Evolutionary conservation across 1,140 invertebrate species (phyloP).

Genomic region (Leptopilina clavipes): DNA sequence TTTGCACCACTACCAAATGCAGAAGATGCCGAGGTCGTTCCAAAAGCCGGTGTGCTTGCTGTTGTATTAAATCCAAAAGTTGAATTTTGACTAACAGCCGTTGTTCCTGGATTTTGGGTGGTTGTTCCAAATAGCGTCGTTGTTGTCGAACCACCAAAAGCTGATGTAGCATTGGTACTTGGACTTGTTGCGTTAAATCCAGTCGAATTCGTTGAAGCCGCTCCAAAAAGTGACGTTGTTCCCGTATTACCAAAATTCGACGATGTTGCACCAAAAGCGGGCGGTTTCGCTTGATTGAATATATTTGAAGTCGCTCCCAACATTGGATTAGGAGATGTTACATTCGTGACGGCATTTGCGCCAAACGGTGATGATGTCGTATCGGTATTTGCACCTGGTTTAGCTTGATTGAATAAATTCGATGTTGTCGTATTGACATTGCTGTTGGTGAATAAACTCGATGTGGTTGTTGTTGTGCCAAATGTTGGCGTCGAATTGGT

Average conservation of each 20-base stretch:
- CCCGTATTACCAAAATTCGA: conserved; percentile 35
- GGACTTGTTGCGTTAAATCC: conserved; percentile 30
- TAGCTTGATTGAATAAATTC: neutral
- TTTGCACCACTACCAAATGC: neutral
- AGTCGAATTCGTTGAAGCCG: neutral
- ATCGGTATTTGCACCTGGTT: neutral
- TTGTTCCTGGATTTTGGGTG: neutral
- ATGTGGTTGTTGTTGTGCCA: neutral
- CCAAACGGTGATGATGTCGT: conserved; percentile 3
- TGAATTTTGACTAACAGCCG: neutral
- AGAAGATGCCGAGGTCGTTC: conserved; percentile 34
- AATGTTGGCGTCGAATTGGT: neutral
- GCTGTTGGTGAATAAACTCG: conserved; percentile 45
- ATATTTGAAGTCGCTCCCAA: conserved; percentile 31
- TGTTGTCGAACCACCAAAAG: conserved; percentile 32
- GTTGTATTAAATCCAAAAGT: conserved; percentile 14
- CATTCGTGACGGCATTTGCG: neutral
- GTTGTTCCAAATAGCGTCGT: neutral
- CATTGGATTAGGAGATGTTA: conserved; percentile 14
- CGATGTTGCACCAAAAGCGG: conserved; percentile 41
- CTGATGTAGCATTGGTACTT: neutral
- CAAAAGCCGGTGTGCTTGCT: conserved; percentile 43
- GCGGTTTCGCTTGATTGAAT: conserved; percentile 30
- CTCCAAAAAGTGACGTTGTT: conserved; percentile 14
- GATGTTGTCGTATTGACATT: conserved; percentile 18